Evolutionary conservation across 2,888 invertebrate genomes (phyloP), one percentile per base, ranked within the genome.

Genomic region (Cheilosia scutellata): DNA sequence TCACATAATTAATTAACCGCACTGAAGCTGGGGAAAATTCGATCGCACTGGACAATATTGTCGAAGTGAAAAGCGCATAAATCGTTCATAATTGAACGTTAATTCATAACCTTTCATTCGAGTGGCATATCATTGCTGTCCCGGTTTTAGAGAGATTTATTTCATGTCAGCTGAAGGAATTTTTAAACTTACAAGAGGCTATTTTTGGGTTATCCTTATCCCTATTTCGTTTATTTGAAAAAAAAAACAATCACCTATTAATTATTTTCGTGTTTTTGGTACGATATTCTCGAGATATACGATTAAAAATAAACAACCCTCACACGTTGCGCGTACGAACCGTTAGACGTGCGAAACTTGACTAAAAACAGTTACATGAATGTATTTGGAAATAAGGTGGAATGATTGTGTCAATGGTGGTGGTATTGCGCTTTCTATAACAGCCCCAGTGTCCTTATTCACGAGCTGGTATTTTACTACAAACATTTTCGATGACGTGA

Each of bases 331-430:
- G 90, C 90, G 90, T 91, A 90, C 90, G 90, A 89, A 89, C 89
- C 86, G 88, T 88, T 89, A 88, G 88, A 84, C 90, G 89, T 89
- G 88, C 88, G 88, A 91, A 90, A 90, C 88, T 88, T 88, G 88
- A 91, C 91, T 91, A 90, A 91, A 89, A 90, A 91, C 90, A 89
- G 89, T 88, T 80, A 71, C 80, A 80, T 76, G 80, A 76, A 66
- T 76, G 80, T 86, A 80, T 86, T 58, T 60, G 55, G 62, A 76
- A 86, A 55, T 68, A 72, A 82, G 82, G 80, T 80, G 62, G 70
- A 74, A 70, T 58, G 70, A 70, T 47, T 51, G 51, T 82, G 47
- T 77, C 68, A 58, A 29, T 71, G 60, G 60, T 74, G 72, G 58
- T 66, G 55, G 70, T 33, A 47, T 20, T 13, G 76, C 53, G 49